Conservation (phyloP, 2,888 invertebrate genomes). For the Cerastis rubricosa region DNA sequence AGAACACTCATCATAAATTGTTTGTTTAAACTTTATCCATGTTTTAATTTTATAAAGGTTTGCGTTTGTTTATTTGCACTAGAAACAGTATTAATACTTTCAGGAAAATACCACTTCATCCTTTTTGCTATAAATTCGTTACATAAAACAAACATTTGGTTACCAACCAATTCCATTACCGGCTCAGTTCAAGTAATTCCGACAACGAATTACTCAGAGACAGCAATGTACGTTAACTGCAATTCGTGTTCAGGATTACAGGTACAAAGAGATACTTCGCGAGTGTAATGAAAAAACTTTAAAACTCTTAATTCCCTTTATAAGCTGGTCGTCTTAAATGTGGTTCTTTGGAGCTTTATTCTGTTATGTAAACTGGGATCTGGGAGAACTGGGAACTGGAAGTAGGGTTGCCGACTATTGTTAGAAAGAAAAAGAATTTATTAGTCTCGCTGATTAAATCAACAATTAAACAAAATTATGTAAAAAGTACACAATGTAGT, state of each 20-base stretch:
- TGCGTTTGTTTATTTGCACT: not conserved
- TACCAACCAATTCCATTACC: constrained; percentile 54
- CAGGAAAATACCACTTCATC: constrained; percentile 9
- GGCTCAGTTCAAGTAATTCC: constrained; percentile 40
- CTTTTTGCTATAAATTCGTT: constrained; percentile 48
- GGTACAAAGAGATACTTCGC: constrained; percentile 67
- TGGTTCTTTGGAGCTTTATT: constrained; percentile 55
- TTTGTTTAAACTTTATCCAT: not conserved
- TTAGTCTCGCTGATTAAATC: no score
- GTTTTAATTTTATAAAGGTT: not conserved
- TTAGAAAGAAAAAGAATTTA: no score
- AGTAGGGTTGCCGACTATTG: not conserved
- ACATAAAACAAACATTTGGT: constrained; percentile 56
- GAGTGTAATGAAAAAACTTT: constrained; percentile 69
- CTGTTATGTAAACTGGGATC: constrained; percentile 49
- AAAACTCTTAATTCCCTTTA: constrained; percentile 67
- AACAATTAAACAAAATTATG: no score
- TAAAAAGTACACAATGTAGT: no score
- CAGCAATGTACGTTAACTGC: constrained; percentile 59
- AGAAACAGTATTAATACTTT: not conserved
- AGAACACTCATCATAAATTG: not conserved
- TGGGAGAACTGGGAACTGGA: constrained; percentile 18
- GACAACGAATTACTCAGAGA: constrained; percentile 47
- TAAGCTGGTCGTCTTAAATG: constrained; percentile 59
- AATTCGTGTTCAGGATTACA: constrained; percentile 48